These are phyloP conservation scores for Stramonita haemastoma DNA, from an alignment of 2,888 invertebrate genomes.

Conservation along the genomic window DNA sequence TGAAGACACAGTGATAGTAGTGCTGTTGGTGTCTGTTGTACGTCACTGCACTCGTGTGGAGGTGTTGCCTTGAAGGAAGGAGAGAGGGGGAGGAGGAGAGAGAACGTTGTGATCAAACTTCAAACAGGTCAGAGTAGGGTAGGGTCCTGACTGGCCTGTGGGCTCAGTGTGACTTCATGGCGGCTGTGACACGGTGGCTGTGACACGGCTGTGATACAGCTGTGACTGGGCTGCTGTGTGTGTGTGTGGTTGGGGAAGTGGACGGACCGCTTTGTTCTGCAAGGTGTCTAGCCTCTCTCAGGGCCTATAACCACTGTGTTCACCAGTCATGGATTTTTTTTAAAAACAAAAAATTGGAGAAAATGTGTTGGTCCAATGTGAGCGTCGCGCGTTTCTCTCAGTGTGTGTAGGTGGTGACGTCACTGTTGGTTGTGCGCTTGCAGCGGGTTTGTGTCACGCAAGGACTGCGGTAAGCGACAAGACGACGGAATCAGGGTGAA, in stretches of 20 bases:
- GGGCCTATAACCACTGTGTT: constrained; percentile 24
- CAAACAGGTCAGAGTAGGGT: neutral
- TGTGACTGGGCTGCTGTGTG: neutral
- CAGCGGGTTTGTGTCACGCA: neutral
- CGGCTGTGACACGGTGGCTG: no score
- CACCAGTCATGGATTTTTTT: neutral
- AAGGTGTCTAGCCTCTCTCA: constrained; percentile 27
- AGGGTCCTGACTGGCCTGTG: neutral
- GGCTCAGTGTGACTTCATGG: no score
- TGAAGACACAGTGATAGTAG: no score
- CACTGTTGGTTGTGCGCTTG: neutral
- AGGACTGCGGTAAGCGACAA: no score
- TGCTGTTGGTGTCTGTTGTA: no score
- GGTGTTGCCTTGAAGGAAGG: no score
- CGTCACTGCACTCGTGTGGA: no score
- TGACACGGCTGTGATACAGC: neutral
- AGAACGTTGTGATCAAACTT: neutral
- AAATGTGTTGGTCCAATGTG: constrained; percentile 1
- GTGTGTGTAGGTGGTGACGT: neutral
- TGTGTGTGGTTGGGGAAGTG: neutral
- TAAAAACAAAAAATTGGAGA: no score
- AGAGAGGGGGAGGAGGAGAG: neutral
- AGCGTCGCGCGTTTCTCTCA: neutral
- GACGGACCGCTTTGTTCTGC: neutral
- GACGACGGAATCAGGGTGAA: no score